Evolutionary conservation across 2,113 vertebrate genomes (phyloP), one percentile per base, ranked within the genome.

Genomic region (Diglossa brunneiventris): DNA sequence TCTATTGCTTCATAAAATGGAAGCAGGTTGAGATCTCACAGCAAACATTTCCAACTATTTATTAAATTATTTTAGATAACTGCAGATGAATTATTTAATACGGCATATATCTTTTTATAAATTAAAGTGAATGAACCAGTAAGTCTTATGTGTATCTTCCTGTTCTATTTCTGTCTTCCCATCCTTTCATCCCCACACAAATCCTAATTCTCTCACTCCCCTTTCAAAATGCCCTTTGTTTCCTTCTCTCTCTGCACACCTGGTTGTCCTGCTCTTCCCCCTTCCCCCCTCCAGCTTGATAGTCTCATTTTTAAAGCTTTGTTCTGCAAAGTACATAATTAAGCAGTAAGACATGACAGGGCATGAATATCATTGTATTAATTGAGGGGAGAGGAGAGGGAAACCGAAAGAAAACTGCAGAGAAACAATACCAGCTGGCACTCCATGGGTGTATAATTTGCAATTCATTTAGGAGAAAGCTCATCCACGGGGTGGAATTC

Each of bases 291-390:
- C 63, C 63, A 80, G 41, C 75, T 55, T 70, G 89, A 94, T 90
- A 83, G 89, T 96, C 84, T 95, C 81, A 92, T 94, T 95, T 95
- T 91, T 94, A 95, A 85, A 76, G 91, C 94, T 97, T 87, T 90
- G 59, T 97, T 92, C 91, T 6, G 3, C 91, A 89, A 95, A 97
- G 74, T 92, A 85, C 87, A 31, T 96, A 95, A 95, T 97, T 92
- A 97, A 95, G 84, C 82, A 83, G 74, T 92, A 91, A 91, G 87
- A 85, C 92, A 95, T 22, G 83, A 91, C 93, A 94, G 95, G 95
- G 74, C 78, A 94, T 95, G 96, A 95, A 92, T 92, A 92, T 91
- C 44, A 7, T 82, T 68, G 74, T 82, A 76, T 90, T 96, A 95
- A 95, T 88, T 95, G 95, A 87, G 53, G 67, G 37, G 62, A 5